Evolutionary conservation across 2,113 vertebrate species (phyloP).

Genomic region (Sander vitreus): DNA sequence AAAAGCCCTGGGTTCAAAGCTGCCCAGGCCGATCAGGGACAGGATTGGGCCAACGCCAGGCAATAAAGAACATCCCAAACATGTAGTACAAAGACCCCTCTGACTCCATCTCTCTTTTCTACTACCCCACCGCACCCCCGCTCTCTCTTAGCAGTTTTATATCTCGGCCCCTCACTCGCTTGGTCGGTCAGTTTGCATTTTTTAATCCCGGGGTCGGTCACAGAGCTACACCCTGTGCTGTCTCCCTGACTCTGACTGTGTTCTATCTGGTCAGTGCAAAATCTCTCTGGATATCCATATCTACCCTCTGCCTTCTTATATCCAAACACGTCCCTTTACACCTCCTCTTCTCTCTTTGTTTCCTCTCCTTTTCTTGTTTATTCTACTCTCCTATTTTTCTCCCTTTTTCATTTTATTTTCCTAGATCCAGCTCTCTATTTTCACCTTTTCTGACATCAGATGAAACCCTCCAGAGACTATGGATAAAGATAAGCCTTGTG

Average conservation of each 20-base stretch:
- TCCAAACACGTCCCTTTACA: constrained; percentile 28
- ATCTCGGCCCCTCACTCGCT: constrained; percentile 27
- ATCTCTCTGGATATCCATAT: constrained; percentile 46
- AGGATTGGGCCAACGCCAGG: constrained; percentile 55
- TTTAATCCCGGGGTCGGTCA: constrained; percentile 27
- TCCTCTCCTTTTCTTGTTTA: neutral
- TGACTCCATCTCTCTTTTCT: constrained; percentile 39
- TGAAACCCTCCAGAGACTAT: constrained; percentile 49
- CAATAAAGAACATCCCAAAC: constrained; percentile 64
- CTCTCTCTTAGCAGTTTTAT: neutral
- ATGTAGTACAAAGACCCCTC: constrained; percentile 57
- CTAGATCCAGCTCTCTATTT: constrained; percentile 17
- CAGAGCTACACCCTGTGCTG: constrained; percentile 1
- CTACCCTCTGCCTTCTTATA: constrained; percentile 12
- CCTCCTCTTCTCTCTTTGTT: neutral
- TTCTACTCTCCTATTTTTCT: neutral
- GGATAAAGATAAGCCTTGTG: constrained; percentile 73
- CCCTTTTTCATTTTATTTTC: constrained; percentile 28
- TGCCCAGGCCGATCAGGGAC: constrained; percentile 36
- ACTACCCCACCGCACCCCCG: neutral
- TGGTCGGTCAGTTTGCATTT: constrained; percentile 14
- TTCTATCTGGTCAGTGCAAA: constrained; percentile 28
- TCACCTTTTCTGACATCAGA: constrained; percentile 51
- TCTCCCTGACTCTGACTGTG: constrained; percentile 1
- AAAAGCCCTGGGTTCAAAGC: constrained; percentile 71